Evolutionary conservation across 2,888 invertebrate genomes (phyloP).

Genomic region (Nemurella pictetii): DNA sequence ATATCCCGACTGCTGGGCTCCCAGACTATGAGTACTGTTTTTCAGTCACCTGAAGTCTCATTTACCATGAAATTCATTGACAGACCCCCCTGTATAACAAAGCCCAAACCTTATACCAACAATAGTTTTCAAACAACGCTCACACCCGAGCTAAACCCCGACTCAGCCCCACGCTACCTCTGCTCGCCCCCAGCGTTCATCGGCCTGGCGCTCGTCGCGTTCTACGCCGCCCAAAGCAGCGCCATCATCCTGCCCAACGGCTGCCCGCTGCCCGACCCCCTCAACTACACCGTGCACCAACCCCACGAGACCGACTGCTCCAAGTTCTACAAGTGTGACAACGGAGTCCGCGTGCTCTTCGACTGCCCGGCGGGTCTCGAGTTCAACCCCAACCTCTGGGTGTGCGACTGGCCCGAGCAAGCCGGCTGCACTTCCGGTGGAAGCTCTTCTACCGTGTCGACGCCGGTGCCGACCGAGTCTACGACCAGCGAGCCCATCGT

Average conservation of each 20-base stretch:
- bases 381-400: slow-evolving; percentile 27
- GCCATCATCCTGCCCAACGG: slow-evolving; percentile 19
- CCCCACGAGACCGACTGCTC: slow-evolving; percentile 21
- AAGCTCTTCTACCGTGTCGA: not conserved
- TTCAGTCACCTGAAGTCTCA: too few relatives aligned
- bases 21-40: too few relatives aligned
- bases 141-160: not conserved
- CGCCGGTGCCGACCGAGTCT: not conserved
- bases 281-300: slow-evolving; percentile 6
- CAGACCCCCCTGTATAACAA: not conserved
- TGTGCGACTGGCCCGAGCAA: slow-evolving; percentile 32
- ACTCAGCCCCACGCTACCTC: too few relatives aligned
- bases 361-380: slow-evolving; percentile 30
- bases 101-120: not conserved
- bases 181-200: not conserved
- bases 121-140: not conserved
- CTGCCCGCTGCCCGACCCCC: not conserved
- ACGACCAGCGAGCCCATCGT: not conserved
- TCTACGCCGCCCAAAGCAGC: not conserved
- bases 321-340: slow-evolving; percentile 28
- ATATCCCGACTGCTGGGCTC: too few relatives aligned
- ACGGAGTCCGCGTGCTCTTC: slow-evolving; percentile 10
- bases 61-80: not conserved
- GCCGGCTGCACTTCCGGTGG: slow-evolving; percentile 26
- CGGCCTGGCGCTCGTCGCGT: not conserved